These are phyloP conservation scores for Talpa occidentalis DNA, from an alignment of 2,113 vertebrate species.

Conservation along the genomic window DNA sequence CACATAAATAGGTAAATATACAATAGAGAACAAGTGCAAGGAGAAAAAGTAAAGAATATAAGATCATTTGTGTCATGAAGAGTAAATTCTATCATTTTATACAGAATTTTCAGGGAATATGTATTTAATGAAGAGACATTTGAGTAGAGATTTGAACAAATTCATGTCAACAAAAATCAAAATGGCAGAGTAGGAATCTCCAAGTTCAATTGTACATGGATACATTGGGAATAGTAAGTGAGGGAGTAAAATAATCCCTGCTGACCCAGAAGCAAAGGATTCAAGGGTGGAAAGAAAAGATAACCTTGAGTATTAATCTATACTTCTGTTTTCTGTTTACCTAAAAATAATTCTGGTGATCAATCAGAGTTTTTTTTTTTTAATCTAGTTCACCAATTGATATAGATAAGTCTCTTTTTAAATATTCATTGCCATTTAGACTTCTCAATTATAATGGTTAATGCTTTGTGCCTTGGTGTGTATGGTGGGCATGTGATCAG, in stretches of 20 bases:
- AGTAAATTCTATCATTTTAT: background rate
- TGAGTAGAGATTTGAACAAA: background rate
- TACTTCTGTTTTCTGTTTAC: background rate
- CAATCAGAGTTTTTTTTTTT: background rate
- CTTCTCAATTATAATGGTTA: conserved; percentile 28
- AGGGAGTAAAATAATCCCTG: background rate
- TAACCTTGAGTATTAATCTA: background rate
- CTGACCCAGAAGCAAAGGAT: background rate
- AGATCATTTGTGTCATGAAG: too few species aligned
- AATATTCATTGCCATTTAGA: conserved; percentile 47
- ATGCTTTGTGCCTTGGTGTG: background rate
- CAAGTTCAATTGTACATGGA: background rate
- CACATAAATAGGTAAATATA: background rate
- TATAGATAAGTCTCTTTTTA: background rate
- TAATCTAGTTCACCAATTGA: conserved; percentile 34
- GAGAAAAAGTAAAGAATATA: background rate
- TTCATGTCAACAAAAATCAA: background rate
- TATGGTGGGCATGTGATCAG: background rate
- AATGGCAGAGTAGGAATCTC: background rate
- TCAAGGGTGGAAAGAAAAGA: background rate
- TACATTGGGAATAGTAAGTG: background rate
- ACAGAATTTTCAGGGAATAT: background rate
- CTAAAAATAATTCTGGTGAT: background rate
- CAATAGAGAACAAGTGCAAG: background rate
- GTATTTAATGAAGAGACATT: too few species aligned